A percentile compares a stretch with the other conserved stretches of the same genome.
Evolutionary conservation across 2,113 vertebrate species (phyloP).

Genomic region (Dermatemys mawii): DNA sequence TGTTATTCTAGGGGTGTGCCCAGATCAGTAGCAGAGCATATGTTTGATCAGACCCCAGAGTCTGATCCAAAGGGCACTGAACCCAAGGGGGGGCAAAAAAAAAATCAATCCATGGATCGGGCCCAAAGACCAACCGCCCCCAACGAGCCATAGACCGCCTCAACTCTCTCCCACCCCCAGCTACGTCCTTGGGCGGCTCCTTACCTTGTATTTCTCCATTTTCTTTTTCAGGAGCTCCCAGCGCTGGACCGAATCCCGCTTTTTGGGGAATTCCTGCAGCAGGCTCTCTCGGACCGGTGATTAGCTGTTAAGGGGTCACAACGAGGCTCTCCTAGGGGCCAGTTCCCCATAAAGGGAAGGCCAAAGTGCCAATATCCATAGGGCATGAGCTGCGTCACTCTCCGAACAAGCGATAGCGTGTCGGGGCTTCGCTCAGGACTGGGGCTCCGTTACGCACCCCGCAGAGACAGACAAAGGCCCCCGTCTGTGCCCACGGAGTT

Average conservation of each 20-base stretch:
- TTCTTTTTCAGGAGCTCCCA: slow-evolving; percentile 81
- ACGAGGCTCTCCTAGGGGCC: fast-evolving
- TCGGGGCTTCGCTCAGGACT: no score
- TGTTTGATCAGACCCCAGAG: neutral
- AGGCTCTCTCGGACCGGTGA: slow-evolving; percentile 82
- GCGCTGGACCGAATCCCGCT: slow-evolving; percentile 80
- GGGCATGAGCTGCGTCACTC: no score
- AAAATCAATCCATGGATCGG: neutral
- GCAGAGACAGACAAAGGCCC: neutral
- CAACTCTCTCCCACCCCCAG: neutral
- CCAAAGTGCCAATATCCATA: no score
- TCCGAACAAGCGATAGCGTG: no score
- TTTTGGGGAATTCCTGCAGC: slow-evolving; percentile 74
- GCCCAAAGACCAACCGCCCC: neutral
- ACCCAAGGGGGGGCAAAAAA: fast-evolving
- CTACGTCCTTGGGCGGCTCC: slow-evolving; percentile 28
- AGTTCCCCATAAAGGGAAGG: fast-evolving
- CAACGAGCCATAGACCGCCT: neutral
- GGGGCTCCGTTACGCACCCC: no score
- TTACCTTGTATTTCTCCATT: slow-evolving; percentile 53
- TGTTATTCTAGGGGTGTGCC: no score
- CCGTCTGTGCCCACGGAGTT: neutral
- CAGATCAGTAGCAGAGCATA: neutral
- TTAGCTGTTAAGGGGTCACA: slow-evolving; percentile 15
- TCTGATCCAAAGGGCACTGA: neutral